Conservation (phyloP, 2,888 invertebrate genomes). For the Acleris laterana region DNA sequence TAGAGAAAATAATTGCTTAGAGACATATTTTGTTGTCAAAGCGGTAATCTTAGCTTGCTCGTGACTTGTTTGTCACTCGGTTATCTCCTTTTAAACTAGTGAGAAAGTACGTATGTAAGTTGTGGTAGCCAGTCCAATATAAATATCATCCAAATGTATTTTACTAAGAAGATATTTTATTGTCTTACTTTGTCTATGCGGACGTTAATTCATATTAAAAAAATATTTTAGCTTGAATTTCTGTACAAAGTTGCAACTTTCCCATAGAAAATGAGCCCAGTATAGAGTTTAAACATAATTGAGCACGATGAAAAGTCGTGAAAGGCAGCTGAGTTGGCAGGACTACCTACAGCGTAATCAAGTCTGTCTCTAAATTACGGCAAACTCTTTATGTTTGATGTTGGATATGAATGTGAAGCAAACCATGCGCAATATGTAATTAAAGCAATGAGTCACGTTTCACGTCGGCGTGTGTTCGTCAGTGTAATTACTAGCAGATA, state of each 20-base stretch:
- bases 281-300: background rate
- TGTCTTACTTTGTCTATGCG: no score
- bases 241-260: no score
- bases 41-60: background rate
- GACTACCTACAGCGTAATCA: slow-evolving; percentile 20
- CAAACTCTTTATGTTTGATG: slow-evolving; percentile 36
- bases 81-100: no score
- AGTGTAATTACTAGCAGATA: slow-evolving; percentile 52
- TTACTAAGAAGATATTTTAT: no score
- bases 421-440: slow-evolving; percentile 50
- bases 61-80: no score
- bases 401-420: slow-evolving; percentile 40
- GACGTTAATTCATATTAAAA: no score
- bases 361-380: slow-evolving; percentile 8
- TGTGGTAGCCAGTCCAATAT: no score
- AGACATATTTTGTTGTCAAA: background rate
- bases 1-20: slow-evolving; percentile 30
- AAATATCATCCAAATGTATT: no score
- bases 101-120: no score
- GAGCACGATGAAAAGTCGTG: slow-evolving; percentile 8
- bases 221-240: no score
- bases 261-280: no score
- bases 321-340: slow-evolving; percentile 4
- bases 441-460: slow-evolving; percentile 62
- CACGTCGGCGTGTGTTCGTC: slow-evolving; percentile 43